Evolutionary conservation across 2,888 invertebrate species (phyloP), one percentile per base, ranked within the genome.

Genomic region (Ypsolopha sequella): DNA sequence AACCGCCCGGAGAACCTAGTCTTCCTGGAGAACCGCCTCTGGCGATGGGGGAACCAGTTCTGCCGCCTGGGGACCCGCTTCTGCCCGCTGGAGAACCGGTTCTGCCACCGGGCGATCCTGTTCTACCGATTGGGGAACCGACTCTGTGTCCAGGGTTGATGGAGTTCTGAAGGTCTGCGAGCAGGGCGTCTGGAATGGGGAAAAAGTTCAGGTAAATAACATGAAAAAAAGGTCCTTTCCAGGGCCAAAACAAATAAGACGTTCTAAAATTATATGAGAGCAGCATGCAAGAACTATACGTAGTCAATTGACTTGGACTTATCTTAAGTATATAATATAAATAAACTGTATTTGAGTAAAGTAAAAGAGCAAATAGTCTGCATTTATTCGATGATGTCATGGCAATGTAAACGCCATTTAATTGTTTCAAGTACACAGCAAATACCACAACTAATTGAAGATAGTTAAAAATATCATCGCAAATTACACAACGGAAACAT

Each of bases 151-250:
- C 93, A 47, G 86, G 86, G 65, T 86, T 85, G 61, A 97, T 95
- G 8, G 98, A 98, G 68, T 97, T 97, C 84, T 98, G 98, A 54
- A 98, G 90, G 76, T 98, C 98, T 54, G 97, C 97, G 68, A 98
- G 89, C 60, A 98, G 88, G 56, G 98, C 97, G 90, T 98, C 98
- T 98, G 89, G 50, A 92, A 91, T 67, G 53, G 61, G 60, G 57
- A 59, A 53, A 53, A 49, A n/a, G 33, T 13, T 39, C 44, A 50
- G 46, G 53, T 52, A 35, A 6, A 24, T 39, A 24, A 24, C 24
- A 24, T 24, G 24, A 24, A 24, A 24, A 24, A 24, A 24, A 24
- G 24, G 24, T 24, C 24, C 24, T 24, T 24, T 24, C 4, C 24
- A 24, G 24, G 4, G 24, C 4, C 4, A 24, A 24, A 24, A 24